Conservation (phyloP, 2,888 invertebrate species). For the Ypsolopha scabrella region DNA sequence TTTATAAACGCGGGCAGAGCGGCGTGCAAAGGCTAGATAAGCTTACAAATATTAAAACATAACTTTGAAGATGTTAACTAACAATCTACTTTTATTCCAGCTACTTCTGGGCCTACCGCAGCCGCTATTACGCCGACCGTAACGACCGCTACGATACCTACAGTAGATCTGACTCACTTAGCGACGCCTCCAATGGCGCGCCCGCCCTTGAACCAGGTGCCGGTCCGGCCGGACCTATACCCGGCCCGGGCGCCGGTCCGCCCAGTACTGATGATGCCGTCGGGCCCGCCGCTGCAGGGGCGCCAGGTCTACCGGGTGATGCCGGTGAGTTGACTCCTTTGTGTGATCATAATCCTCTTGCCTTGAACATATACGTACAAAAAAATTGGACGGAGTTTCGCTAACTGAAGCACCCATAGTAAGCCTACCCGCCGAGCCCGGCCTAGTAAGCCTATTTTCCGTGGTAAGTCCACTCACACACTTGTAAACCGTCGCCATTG, state of each 20-base stretch:
- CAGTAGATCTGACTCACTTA: slow-evolving; percentile 32
- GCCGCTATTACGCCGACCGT: background rate
- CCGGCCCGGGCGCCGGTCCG: background rate
- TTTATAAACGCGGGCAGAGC: too few relatives aligned
- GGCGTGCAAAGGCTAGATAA: too few relatives aligned
- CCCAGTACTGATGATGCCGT: background rate
- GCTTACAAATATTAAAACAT: too few relatives aligned
- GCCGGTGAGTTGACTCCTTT: background rate
- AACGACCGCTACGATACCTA: slow-evolving; percentile 16
- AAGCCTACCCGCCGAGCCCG: too few relatives aligned
- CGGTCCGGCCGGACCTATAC: too few relatives aligned
- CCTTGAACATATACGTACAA: too few relatives aligned
- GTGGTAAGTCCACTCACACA: too few relatives aligned
- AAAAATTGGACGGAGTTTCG: too few relatives aligned
- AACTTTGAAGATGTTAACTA: slow-evolving; percentile 12
- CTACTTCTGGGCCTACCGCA: slow-evolving; percentile 5
- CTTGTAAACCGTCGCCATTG: too few relatives aligned
- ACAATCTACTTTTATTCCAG: background rate
- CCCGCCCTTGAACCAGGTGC: too few relatives aligned
- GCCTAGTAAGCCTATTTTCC: too few relatives aligned
- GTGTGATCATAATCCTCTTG: background rate
- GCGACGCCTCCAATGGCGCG: slow-evolving; percentile 17
- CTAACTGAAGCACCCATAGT: too few relatives aligned
- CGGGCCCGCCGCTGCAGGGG: slow-evolving; percentile 2
- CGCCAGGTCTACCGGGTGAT: background rate